phyloP scores from a whole-genome alignment of 2,113 vertebrate species.

The Xiphias gladius region DNA sequence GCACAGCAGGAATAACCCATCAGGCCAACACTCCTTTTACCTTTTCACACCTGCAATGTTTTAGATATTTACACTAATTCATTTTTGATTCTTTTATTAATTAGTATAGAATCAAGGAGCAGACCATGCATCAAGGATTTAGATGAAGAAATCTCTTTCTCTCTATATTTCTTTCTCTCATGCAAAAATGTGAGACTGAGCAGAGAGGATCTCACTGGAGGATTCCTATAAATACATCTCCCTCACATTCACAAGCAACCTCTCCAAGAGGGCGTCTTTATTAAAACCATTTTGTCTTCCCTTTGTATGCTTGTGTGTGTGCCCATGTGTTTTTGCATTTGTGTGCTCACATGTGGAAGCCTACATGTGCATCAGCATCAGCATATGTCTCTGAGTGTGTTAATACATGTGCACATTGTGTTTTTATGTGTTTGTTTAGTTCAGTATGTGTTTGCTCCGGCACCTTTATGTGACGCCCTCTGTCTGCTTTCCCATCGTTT shows the following conservation, averaged over 20 bases:
- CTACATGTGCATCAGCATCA: background rate
- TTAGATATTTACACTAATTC: constrained; percentile 63
- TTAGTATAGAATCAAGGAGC: constrained; percentile 61
- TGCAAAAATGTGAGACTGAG: constrained; percentile 67
- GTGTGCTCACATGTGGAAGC: background rate
- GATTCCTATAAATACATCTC: constrained; percentile 83
- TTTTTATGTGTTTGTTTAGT: constrained; percentile 40
- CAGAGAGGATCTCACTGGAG: constrained; percentile 72
- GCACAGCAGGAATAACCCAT: constrained; percentile 30
- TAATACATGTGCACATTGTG: background rate
- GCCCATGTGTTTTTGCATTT: background rate
- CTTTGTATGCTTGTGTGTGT: constrained; percentile 49
- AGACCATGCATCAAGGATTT: constrained; percentile 61
- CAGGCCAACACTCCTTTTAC: constrained; percentile 52
- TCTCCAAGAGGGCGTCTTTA: constrained; percentile 80
- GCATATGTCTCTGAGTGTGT: constrained; percentile 15
- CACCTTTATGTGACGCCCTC: constrained; percentile 51
- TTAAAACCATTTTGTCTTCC: constrained; percentile 84
- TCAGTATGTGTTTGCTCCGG: constrained; percentile 34
- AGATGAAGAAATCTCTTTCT: constrained; percentile 43
- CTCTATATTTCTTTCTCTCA: constrained; percentile 29
- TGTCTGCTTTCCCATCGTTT: constrained; percentile 48
- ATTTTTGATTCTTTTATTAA: constrained; percentile 76
- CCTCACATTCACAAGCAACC: constrained; percentile 76
- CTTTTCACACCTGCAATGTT: constrained; percentile 53